A percentile compares a stretch with the other conserved stretches of the same genome.
Conservation (phyloP, 2,113 vertebrate species). For the Dipodomys stephensi region DNA sequence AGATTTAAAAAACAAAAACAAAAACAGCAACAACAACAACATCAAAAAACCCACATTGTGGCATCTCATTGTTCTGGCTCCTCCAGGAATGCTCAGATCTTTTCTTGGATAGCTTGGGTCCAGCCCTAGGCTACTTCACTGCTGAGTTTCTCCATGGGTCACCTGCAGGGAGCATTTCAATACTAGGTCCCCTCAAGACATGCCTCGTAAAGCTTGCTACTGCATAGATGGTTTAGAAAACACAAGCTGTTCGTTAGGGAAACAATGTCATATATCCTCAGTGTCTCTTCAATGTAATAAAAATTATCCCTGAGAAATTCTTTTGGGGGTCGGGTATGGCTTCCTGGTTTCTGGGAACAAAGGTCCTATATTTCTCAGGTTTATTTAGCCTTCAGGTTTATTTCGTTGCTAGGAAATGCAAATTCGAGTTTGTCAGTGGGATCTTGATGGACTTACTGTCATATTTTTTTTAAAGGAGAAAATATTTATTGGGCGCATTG, state of each 20-base stretch:
- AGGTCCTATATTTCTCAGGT: background rate
- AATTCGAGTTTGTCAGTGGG: background rate
- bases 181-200: background rate
- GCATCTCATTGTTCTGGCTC: background rate
- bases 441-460: too few species aligned
- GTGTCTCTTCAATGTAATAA: background rate
- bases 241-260: too few species aligned
- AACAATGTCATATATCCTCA: background rate
- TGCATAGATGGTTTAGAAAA: background rate
- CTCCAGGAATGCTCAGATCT: conserved; percentile 37
- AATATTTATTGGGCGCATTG: too few species aligned
- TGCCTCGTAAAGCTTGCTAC: background rate
- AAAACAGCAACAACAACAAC: too few species aligned
- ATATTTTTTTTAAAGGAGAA: too few species aligned
- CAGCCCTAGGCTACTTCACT: background rate
- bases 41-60: background rate
- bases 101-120: background rate
- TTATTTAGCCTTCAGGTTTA: fast-evolving
- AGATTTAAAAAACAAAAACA: background rate
- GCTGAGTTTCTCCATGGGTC: background rate
- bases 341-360: background rate
- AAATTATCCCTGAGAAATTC: background rate
- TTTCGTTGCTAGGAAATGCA: background rate
- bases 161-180: background rate
- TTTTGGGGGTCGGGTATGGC: background rate